Conservation (phyloP, 2,113 vertebrate species). For the Casuarius casuarius region DNA sequence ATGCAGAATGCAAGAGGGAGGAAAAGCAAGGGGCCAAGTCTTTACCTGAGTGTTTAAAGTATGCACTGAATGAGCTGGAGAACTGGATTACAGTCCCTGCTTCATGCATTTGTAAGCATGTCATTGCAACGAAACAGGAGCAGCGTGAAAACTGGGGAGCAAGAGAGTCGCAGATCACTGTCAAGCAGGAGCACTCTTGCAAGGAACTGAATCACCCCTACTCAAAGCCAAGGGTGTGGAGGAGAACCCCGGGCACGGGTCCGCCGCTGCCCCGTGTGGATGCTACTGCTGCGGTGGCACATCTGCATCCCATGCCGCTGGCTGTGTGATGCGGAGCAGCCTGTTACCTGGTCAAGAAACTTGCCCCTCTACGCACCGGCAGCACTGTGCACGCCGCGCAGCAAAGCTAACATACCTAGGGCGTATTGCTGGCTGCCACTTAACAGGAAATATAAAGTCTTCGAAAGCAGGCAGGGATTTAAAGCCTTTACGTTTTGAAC, state of each 20-base stretch:
- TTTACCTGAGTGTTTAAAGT: too few relatives aligned
- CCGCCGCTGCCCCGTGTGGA: neutral
- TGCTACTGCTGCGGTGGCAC: fast-evolving
- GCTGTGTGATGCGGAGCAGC: neutral
- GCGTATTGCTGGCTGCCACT: neutral
- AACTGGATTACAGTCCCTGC: neutral
- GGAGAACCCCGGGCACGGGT: neutral
- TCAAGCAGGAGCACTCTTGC: neutral
- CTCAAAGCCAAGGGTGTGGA: neutral
- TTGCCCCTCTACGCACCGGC: too few relatives aligned
- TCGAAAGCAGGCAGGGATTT: neutral
- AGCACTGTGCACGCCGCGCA: neutral
- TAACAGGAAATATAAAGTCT: neutral
- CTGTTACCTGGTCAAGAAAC: neutral
- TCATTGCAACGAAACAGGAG: neutral
- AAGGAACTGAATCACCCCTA: neutral
- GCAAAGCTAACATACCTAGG: neutral
- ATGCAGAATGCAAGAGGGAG: neutral
- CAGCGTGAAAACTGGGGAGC: neutral
- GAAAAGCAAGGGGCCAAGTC: neutral
- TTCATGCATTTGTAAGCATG: neutral
- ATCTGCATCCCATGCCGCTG: neutral
- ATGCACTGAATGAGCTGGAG: too few relatives aligned
- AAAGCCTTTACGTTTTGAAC: neutral
- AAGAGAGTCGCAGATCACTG: neutral